These are phyloP conservation scores for Percopsis omiscomaycus DNA, from an alignment of 2,797 vertebrate genomes.

Conservation along the genomic window DNA sequence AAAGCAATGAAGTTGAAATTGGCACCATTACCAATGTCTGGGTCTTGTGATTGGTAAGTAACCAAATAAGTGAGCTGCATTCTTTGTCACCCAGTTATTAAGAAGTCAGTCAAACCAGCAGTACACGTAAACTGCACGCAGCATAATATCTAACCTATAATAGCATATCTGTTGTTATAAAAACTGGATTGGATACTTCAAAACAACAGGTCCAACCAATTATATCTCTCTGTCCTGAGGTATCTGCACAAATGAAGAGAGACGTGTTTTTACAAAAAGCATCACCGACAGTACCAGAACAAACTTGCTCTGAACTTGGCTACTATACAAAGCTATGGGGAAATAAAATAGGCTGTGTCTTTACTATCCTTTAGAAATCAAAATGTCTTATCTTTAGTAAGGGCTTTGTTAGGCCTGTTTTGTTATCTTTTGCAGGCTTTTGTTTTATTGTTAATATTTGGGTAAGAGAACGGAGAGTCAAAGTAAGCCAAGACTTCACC, in stretches of 20 bases:
- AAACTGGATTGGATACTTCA: neutral
- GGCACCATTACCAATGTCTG: neutral
- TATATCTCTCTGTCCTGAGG: slow-evolving; percentile 6
- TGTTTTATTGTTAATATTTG: neutral
- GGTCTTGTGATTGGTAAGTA: neutral
- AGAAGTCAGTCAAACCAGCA: slow-evolving; percentile 4
- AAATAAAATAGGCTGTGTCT: slow-evolving; percentile 4
- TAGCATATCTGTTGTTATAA: neutral
- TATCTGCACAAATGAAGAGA: neutral
- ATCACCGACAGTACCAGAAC: neutral
- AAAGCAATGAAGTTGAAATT: neutral
- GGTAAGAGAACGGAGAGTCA: neutral
- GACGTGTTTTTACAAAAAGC: neutral
- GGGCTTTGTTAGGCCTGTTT: neutral
- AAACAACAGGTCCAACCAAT: slow-evolving; percentile 3
- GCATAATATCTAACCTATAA: slow-evolving; percentile 11
- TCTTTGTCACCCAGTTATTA: slow-evolving; percentile 12
- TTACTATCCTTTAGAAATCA: neutral
- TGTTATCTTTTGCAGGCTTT: neutral
- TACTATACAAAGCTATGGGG: neutral
- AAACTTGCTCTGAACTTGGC: neutral
- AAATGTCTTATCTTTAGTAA: neutral
- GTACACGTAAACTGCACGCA: slow-evolving; percentile 14
- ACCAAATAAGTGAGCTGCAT: slow-evolving; percentile 14
- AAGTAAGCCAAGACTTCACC: neutral